Base-by-base conservation (phyloP, 1,140 invertebrate genomes). In the Hirudo medicinalis region DNA sequence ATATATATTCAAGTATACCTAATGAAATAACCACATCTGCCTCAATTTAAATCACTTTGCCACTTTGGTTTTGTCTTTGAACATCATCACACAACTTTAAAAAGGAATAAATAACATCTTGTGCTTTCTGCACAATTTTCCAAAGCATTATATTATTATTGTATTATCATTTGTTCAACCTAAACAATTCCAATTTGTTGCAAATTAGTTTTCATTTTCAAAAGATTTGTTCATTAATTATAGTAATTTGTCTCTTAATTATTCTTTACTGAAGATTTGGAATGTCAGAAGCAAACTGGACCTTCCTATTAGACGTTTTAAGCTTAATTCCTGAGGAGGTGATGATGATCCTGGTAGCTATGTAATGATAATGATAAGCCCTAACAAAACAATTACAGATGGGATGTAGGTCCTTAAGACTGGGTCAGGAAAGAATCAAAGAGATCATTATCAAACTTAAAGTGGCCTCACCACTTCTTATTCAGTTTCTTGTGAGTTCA, bases 251-350 rank as follows among this genome's bases (percentile, higher is more conserved):
- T 8, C 43, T 49, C 43, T 49, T 49, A 20, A 74, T 49, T 15
- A 49, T 49, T 49, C 43, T 49, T 49, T 49, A 13, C 43, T 49
- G 43, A 49, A 82, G 82, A 73, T 82, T 83, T 78, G 80, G 80
- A 49, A 75, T 67, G 27, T 79, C 78, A 75, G 40, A 74, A 55
- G 75, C 81, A 19, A 77, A 81, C 54, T 75, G 78, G 43, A 77
- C 78, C 72, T 80, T 91, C 36, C 81, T 97, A 36, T 79, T 97
- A 75, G 92, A 97, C 86, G 88, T 97, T 72, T 85, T 98, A 55
- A 95, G 89, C 54, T 89, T 96, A 11, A 84, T 98, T 76, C 94
- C 94, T n/a, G 94, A 98, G 86, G 95, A 98, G 87, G 88, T 95
- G 43, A 49, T 49, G 43, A 49, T 49, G 15, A 49, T 49, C 11